Base-by-base conservation (phyloP, 2,888 invertebrate species). In the Invenusta paracnida region DNA sequence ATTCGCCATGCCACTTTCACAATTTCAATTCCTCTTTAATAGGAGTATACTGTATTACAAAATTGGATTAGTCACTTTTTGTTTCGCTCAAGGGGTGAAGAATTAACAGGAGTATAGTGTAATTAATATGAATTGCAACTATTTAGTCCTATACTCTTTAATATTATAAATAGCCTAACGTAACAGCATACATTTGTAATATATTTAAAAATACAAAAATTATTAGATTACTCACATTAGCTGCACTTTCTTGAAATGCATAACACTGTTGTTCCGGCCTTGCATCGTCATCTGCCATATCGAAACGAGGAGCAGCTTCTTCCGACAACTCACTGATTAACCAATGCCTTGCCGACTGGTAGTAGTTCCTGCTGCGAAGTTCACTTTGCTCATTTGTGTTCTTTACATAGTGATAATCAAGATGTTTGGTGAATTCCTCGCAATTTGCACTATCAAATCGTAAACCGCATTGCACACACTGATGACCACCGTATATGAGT, bases 381-480 rank as follows among this genome's bases (percentile, higher is more conserved):
- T 82, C 31, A 17, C 29, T 67, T 67, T 85, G 30, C 25, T 66
- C 67, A 85, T 84, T 67, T 29, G 81, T 85, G 85, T 87, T 87
- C 30, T 85, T 83, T 0, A 96, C 93, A 93, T 98, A 98, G 92
- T 99, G 99, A 98, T 98, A 98, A 92, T 99, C 98, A 87, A 98
- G 93, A 92, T 99, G 99, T 91, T 96, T 95, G 89, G 92, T 90
- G 92, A 98, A 99, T 87, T 95, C 94, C 88, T 95, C 95, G 5
- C 95, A 92, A 29, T 90, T 89, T 67, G 96, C 96, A 0, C 95
- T 95, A 17, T 95, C 95, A 92, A 98, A 98, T 81, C 98, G 94
- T 87, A 96, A 94, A 31, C 98, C 98, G 92, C 99, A 99, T 84
- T 96, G 96, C 88, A 96, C 95, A 92, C 99, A 99, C 90, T 97